Base-by-base conservation (phyloP, 2,888 invertebrate genomes). In the Drosophila paramelanica region DNA sequence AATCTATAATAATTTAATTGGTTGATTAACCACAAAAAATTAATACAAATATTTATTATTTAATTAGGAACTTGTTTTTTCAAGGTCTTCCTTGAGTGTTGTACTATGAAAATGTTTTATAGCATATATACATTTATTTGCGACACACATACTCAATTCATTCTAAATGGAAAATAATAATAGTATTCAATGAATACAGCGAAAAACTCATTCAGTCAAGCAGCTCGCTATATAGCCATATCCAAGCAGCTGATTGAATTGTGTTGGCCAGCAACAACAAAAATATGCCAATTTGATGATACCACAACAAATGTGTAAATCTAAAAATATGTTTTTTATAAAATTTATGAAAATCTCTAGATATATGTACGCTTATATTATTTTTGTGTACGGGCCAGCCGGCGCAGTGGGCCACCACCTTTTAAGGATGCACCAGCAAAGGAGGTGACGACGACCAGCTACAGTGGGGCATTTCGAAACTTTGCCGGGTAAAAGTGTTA, bases 401-500 rank as follows among this genome's bases (percentile, higher is more conserved):
- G 67, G 60, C 73, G 67, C 65, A 88, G 68, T 78, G 70, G 84
- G 84, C 83, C 84, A 85, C 79, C 90, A 90, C 90, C 90, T 90
- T 90, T 91, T 90, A 91, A 90, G 91, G 90, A 90, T 90, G 88
- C 90, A 79, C 66, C 83, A 74, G 59, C 70, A 52, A 61, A 67
- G 57, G 67, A 71, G 82, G 67, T 69, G 75, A 59, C 66, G 68
- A 77, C 62, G 52, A 42, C 33, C 41, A 53, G 6, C 31, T 25
- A 75, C 75, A 64, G 75, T 75, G 75, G 78, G 27, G 2, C 20
- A 14, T 10, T 14, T n/a, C 1, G 8, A 8, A 1, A 10, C 23
- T 14, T n/a, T 17, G 10, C 3, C 6, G n/a, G 4, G 33, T 17
- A 11, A 10, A 23, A 38, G 31, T 2, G 2, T 10, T 17, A 17